Evolutionary conservation across 1,140 invertebrate species (phyloP), one percentile per base, ranked within the genome.

Genomic region (Dendrolimus kikuchii): DNA sequence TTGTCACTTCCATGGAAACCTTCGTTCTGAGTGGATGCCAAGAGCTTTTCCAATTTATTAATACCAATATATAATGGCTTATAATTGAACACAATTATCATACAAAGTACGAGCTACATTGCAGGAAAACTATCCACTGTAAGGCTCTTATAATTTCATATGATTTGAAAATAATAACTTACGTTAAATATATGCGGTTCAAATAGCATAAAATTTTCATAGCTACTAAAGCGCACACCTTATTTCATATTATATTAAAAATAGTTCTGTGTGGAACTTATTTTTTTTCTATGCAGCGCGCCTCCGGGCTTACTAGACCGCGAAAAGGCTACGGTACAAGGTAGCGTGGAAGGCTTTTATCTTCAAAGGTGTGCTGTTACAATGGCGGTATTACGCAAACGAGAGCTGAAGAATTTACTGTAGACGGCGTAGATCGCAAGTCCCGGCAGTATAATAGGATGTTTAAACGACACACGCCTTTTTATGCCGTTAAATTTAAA

Each of bases 311-410:
- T 68, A 63, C 63, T 55, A 61, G 60, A 69, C 66, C 58, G 63
- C 59, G 52, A 75, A 71, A 74, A 71, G 60, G 55, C 55, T 55
- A 63, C 55, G 59, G 23, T 54, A 50, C 59, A 61, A 60, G 51
- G 62, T 64, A 64, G 51, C 62, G 55, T 51, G 62, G 44, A 58
- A 60, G 53, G 62, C 65, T 70, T 69, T 71, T 68, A 69, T 66
- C 72, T 72, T 64, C 56, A 61, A 63, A 77, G 66, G 70, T 72
- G 64, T 60, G 54, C 49, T 37, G 58, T 61, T 63, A 74, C 67
- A 78, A 75, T 71, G 51, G 64, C 52, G 53, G 60, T 61, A 62
- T 70, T 66, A 68, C 59, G 57, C 61, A 68, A 75, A 68, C 64
- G 68, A 65, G 66, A 64, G 59, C 45, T 58, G 55, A 57, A 61